Evolutionary conservation across 2,113 vertebrate genomes (phyloP).

Genomic region (Trematomus loennbergii): DNA sequence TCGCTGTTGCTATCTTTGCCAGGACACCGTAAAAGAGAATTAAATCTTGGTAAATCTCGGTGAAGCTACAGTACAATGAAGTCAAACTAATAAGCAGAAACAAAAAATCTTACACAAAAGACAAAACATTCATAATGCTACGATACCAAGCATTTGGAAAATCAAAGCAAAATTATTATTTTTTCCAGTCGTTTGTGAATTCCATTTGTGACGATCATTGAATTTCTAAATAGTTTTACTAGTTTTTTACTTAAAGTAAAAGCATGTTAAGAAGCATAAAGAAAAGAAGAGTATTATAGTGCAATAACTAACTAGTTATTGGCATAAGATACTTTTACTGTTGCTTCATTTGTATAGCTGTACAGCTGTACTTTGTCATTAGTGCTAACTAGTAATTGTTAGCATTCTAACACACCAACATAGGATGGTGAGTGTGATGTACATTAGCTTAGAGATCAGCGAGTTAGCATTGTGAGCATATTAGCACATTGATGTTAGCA

Average conservation of each 20-base stretch:
- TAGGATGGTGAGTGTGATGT: not conserved
- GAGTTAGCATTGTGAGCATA: not conserved
- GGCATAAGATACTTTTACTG: not conserved
- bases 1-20: not conserved
- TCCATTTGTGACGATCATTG: not conserved
- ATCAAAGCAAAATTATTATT: not conserved
- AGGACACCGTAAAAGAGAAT: not conserved
- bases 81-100: not conserved
- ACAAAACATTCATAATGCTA: not conserved
- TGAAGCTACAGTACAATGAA: not conserved
- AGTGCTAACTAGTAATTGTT: not conserved
- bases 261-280: not conserved
- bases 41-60: too few species aligned
- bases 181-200: not conserved
- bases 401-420: not conserved
- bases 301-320: too few species aligned
- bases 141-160: not conserved
- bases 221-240: not conserved
- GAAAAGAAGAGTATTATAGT: too few species aligned
- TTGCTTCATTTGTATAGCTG: not conserved
- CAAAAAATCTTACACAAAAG: not conserved
- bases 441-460: not conserved
- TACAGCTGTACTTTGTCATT: not conserved
- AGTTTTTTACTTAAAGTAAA: not conserved
- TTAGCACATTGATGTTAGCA: slow-evolving; percentile 3